Conservation (phyloP, 2,113 vertebrate genomes). For the Platysternon megacephalum region DNA sequence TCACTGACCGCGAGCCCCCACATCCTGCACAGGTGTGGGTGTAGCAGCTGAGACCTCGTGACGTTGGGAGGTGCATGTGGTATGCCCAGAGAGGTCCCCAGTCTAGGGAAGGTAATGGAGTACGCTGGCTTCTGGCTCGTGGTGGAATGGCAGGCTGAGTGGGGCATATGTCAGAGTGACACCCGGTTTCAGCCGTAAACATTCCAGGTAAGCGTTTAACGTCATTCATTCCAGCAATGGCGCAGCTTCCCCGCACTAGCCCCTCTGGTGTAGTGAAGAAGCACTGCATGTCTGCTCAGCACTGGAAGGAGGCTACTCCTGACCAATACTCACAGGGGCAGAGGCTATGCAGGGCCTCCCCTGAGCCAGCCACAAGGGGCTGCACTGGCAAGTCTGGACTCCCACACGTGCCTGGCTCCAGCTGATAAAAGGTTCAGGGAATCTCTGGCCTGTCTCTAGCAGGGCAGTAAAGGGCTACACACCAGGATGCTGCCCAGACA, state of each 20-base stretch:
- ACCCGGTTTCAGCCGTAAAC: background rate
- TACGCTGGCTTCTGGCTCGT: background rate
- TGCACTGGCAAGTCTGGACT: background rate
- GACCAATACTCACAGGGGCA: no score
- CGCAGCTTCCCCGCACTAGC: no score
- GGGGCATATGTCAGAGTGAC: background rate
- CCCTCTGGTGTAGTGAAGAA: no score
- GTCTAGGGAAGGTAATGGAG: rapidly evolving
- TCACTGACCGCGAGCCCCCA: background rate
- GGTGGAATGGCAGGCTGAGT: background rate
- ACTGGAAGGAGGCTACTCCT: background rate
- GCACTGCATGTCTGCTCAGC: background rate
- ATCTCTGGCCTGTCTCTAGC: no score
- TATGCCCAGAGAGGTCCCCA: background rate
- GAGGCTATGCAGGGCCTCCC: no score
- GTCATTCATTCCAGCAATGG: background rate
- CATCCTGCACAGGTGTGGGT: background rate
- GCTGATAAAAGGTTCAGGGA: no score
- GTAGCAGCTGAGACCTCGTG: rapidly evolving
- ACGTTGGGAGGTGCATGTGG: background rate
- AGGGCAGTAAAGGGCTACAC: no score
- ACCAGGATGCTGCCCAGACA: background rate
- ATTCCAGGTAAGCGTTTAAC: background rate
- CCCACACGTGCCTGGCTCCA: background rate
- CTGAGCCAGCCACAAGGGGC: no score